Base-by-base conservation (phyloP, 2,113 vertebrate genomes). In the Ctenodactylus gundi region DNA sequence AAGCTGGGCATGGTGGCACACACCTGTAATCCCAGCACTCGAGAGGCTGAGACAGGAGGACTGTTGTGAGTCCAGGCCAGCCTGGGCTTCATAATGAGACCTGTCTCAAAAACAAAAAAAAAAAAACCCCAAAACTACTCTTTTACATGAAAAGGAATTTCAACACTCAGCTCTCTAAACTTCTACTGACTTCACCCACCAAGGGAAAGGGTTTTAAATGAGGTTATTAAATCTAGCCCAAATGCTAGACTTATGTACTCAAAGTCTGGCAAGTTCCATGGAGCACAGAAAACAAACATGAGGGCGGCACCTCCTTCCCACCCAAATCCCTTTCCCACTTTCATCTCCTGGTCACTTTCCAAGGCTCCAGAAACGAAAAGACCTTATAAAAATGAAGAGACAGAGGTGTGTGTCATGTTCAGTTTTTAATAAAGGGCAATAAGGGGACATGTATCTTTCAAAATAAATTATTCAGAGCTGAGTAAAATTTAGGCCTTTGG, bases 401-500 rank as follows among this genome's bases (percentile, higher is more conserved):
- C 4, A 51, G 75, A 76, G 60, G 81, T 6, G 4, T 81, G 53
- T 36, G 55, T 23, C 21, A 58, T 18, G 31, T 39, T 80, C 62
- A 80, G 55, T 49, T 75, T 65, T 60, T 44, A 49, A 62, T 57
- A 58, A 60, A 75, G 55, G 41, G 34, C 31, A 76, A 4, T 18
- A 62, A 58, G 64, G 36, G 77, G 29, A 31, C 11, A 76, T 0
- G 27, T 1, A 65, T 62, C 27, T 91, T 93, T 77, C 82, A 21
- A 93, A 91, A 68, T 46, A 82, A 87, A 15, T 62, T 77, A 85
- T 41, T 27, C 46, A 90, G 39, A 68, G 53, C 7, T 62, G 12
- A 65, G 46, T 95, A 64, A 70, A 72, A 76, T 49, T 76, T 64
- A 80, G 87, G 88, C 57, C 31, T 89, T 87, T 44, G 58, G 49